Evolutionary conservation across 2,888 invertebrate species (phyloP), one percentile per base, ranked within the genome.

Genomic region (Anodontia alba): DNA sequence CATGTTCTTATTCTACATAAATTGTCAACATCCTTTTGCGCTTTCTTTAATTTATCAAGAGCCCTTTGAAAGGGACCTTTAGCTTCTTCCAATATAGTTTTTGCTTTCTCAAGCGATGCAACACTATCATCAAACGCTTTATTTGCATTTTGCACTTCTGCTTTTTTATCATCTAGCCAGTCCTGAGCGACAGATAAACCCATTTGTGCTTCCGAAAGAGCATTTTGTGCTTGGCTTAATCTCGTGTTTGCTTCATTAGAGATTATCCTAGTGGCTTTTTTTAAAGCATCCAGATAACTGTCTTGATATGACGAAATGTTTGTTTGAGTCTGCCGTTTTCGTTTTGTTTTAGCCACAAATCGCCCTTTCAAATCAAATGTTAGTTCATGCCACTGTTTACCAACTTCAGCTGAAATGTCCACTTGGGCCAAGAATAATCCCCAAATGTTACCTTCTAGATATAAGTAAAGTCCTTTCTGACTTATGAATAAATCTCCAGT

Each of bases 1-100:
- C 87, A 87, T 10, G 33, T 20, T 75, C 54, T 82, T 8, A 87
- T 87, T 43, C 49, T 70, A 51, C 87, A 87, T 15, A 87, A 73
- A 38, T 80, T 82, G 71, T 87, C 86, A 17, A 87, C 78, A 8
- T 80, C 78, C 73, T 68, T 78, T 33, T 87, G 82, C 8, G 86
- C 87, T 17, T 33, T 36, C 1, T 72, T 69, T 1, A 87, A 51
- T 57, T 71, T 75, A 49, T 68, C 66, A 8, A 84, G 17, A 2
- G 87, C 86, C 43, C 31, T 73, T 54, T 80, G 29, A 78, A 76
- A 87, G 0, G 87, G 86, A 23, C 49, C 70, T 51, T 84, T 87
- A 42, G 84, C 83, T 33, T 69, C 73, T 68, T 87, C 87, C 17
- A 87, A 46, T 54, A 75, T 83, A 5, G 76, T 49, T 46, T 86